Conservation (phyloP, 2,113 vertebrate species). For the Clupea harengus region DNA sequence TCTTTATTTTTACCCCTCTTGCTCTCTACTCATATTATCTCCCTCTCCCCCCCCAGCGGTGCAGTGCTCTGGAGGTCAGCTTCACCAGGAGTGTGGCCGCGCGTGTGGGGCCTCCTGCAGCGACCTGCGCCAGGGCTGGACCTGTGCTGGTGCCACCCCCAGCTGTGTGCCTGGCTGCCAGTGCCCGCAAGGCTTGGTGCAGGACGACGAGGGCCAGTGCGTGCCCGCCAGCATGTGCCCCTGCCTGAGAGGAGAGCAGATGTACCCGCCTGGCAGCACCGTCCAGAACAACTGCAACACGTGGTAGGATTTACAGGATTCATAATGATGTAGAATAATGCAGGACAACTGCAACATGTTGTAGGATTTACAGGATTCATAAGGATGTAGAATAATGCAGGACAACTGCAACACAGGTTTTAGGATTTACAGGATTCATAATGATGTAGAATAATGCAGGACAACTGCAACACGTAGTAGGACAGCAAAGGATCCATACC, state of each 20-base stretch:
- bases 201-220: slow-evolving; percentile 79
- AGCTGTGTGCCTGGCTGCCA: slow-evolving; percentile 83
- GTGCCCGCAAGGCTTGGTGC: slow-evolving; percentile 76
- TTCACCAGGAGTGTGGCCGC: slow-evolving; percentile 78
- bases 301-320: slow-evolving; percentile 71
- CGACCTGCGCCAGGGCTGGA: slow-evolving; percentile 57
- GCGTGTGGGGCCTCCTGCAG: slow-evolving; percentile 74
- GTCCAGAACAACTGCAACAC: slow-evolving; percentile 72
- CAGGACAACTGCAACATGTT: slow-evolving; percentile 55
- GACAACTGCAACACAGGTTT: slow-evolving; percentile 79
- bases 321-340: too few species aligned
- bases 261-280: slow-evolving; percentile 61
- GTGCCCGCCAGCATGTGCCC: slow-evolving; percentile 73
- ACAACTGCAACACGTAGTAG: background rate
- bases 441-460: too few species aligned
- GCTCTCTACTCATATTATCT: background rate
- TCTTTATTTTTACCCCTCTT: background rate
- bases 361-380: slow-evolving; percentile 58
- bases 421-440: slow-evolving; percentile 50
- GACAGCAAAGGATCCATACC: background rate
- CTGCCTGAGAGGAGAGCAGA: slow-evolving; percentile 68
- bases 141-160: slow-evolving; percentile 56
- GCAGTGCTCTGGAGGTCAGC: slow-evolving; percentile 78
- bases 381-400: background rate
- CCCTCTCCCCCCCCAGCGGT: slow-evolving; percentile 59